A percentile compares a stretch with the other conserved stretches of the same genome.
phyloP scores from a whole-genome alignment of 2,888 invertebrate species.

The Sarcophaga caerulescens region DNA sequence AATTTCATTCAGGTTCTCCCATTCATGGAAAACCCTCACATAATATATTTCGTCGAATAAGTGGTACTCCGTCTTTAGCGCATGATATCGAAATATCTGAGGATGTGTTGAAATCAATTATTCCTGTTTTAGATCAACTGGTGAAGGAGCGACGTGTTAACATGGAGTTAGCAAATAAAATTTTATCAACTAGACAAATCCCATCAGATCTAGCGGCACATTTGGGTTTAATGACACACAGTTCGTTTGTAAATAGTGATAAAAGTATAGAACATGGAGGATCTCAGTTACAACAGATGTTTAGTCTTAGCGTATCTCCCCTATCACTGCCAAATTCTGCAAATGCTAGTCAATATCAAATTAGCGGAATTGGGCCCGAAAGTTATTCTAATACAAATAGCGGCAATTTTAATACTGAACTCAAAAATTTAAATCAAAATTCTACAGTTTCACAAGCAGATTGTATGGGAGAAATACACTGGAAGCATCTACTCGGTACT shows the following conservation, averaged over 20 bases:
- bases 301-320: conserved; percentile 79
- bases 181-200: conserved; percentile 81
- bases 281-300: conserved; percentile 75
- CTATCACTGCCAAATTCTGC: conserved; percentile 74
- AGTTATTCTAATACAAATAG: conserved; percentile 64
- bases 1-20: conserved; percentile 83
- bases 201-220: conserved; percentile 82
- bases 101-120: conserved; percentile 82
- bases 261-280: conserved; percentile 72
- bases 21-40: conserved; percentile 82
- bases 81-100: conserved; percentile 80
- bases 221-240: conserved; percentile 83
- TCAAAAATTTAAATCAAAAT: conserved; percentile 69
- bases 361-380: conserved; percentile 55
- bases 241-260: conserved; percentile 80
- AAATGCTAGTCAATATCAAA: conserved; percentile 53
- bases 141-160: conserved; percentile 81
- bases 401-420: conserved; percentile 74
- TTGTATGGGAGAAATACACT: conserved; percentile 51
- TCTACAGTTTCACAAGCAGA: conserved; percentile 28
- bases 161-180: conserved; percentile 80
- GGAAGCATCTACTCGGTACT: conserved; percentile 64
- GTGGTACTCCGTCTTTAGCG: conserved; percentile 2
- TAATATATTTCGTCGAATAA: conserved; percentile 74
- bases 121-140: conserved; percentile 80